Percentiles rank a stretch among this genome's conserved stretches.
Conservation (phyloP, 2,797 vertebrate genomes). For the Neomorphus geoffroyi region DNA sequence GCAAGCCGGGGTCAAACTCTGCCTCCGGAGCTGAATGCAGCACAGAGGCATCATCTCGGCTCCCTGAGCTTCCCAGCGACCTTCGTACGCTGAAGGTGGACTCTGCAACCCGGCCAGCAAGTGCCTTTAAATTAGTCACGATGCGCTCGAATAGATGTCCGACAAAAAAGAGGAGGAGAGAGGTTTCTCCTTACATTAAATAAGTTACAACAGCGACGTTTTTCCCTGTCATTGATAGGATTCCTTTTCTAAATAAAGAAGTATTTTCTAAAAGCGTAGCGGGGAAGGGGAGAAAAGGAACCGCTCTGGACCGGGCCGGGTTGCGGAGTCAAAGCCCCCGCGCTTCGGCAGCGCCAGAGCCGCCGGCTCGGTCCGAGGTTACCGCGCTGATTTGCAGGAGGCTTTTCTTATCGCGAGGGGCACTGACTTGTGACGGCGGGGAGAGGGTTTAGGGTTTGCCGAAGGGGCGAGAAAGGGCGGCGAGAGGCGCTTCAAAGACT, state of each 20-base stretch:
- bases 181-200: neutral
- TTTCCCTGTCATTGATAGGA: neutral
- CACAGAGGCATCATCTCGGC: neutral
- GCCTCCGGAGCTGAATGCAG: neutral
- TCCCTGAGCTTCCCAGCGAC: neutral
- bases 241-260: slow-evolving; percentile 33
- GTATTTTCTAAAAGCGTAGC: neutral
- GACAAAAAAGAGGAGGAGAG: neutral
- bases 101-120: neutral
- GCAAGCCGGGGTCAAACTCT: neutral
- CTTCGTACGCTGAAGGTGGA: neutral
- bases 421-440: neutral
- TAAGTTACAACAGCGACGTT: neutral
- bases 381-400: neutral
- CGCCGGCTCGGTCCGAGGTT: neutral
- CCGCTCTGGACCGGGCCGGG: neutral
- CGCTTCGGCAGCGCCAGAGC: neutral
- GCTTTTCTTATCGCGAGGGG: neutral
- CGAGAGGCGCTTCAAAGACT: slow-evolving; percentile 29
- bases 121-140: neutral
- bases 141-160: neutral
- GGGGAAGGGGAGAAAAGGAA: neutral
- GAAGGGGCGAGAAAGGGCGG: neutral
- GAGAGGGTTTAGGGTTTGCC: neutral
- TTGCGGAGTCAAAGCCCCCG: neutral